These are phyloP conservation scores for Percopsis omiscomaycus DNA, from an alignment of 2,797 vertebrate genomes.

Conservation along the genomic window DNA sequence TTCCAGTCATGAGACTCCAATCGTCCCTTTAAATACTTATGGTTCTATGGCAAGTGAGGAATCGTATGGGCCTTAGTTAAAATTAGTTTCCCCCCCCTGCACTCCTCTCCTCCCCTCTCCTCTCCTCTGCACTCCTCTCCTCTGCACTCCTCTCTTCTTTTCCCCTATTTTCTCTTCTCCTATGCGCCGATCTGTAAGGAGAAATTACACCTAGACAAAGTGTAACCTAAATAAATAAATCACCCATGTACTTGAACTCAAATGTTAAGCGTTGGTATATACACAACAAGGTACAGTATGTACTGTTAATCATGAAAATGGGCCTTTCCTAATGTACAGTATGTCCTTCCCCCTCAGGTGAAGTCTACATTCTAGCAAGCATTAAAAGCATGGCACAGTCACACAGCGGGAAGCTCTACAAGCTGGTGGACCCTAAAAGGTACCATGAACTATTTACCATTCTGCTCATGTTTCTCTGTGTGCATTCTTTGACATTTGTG, in stretches of 20 bases:
- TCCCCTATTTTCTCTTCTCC: conserved; percentile 9
- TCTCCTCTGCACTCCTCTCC: conserved; percentile 9
- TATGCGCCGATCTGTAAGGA: not conserved
- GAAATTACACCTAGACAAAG: not conserved
- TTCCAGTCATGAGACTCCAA: conserved; percentile 72
- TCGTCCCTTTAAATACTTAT: conserved; percentile 58
- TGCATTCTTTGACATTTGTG: conserved; percentile 6
- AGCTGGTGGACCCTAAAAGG: conserved; percentile 97
- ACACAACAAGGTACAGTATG: conserved; percentile 6
- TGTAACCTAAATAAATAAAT: not conserved
- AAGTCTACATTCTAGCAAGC: conserved; percentile 94
- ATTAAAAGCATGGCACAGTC: conserved; percentile 94
- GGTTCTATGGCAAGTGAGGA: conserved; percentile 56
- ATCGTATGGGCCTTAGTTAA: conserved; percentile 44
- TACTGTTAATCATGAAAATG: conserved; percentile 16
- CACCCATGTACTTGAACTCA: not conserved
- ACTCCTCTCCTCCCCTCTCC: conserved; percentile 5
- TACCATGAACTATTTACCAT: conserved; percentile 52
- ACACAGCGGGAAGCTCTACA: conserved; percentile 96
- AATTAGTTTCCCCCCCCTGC: conserved; percentile 17
- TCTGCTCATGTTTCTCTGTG: not conserved
- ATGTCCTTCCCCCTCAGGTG: conserved; percentile 80
- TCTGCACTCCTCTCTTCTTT: conserved; percentile 18
- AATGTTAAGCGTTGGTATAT: conserved; percentile 7
- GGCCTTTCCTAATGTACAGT: conserved; percentile 19